Evolutionary conservation across 2,888 invertebrate genomes (phyloP).

Genomic region (Ennomos erosarius): DNA sequence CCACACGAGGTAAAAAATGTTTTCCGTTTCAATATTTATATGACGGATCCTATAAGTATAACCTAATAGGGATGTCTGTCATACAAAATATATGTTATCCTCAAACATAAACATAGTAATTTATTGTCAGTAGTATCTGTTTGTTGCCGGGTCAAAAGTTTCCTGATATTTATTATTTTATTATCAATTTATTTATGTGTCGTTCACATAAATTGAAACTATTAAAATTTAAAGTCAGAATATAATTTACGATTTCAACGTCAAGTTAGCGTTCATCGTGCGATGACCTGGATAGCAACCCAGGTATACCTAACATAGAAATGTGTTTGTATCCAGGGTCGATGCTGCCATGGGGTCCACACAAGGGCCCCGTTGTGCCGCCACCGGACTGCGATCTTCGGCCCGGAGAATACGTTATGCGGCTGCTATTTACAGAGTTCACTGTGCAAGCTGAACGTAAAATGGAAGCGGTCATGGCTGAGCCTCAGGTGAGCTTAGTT

Average conservation of each 20-base stretch:
- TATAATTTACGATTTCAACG: too few species aligned
- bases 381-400: constrained; percentile 88
- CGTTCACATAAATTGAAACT: too few species aligned
- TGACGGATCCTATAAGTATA: too few species aligned
- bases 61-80: neutral
- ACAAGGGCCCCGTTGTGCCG: constrained; percentile 87
- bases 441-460: constrained; percentile 97
- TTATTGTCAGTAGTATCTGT: too few species aligned
- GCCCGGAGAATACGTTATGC: constrained; percentile 98
- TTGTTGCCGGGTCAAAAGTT: too few species aligned
- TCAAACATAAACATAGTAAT: neutral
- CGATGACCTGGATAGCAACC: too few species aligned
- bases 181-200: too few species aligned
- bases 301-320: too few species aligned
- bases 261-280: too few species aligned
- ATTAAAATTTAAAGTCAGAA: too few species aligned
- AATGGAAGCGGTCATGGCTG: constrained; percentile 97
- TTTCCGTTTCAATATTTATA: too few species aligned
- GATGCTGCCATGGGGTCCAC: constrained; percentile 93
- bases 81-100: neutral
- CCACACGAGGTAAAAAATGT: constrained; percentile 63
- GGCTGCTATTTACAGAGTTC: constrained; percentile 97
- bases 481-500: constrained; percentile 88
- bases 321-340: constrained; percentile 71
- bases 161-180: too few species aligned